Base-by-base conservation (phyloP, 2,888 invertebrate genomes). In the Diaprepes abbreviatus region DNA sequence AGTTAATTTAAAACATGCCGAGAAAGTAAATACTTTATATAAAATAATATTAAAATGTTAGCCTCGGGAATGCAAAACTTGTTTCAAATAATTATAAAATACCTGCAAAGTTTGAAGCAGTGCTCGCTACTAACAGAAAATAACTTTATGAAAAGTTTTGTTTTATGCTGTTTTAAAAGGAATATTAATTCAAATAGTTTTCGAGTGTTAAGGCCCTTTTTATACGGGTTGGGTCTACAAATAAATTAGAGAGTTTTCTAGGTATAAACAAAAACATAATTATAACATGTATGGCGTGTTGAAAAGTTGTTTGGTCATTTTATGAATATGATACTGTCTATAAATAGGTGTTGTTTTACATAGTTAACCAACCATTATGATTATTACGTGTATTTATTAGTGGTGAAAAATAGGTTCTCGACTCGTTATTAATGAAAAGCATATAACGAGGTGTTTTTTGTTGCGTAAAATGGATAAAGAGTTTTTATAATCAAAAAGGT, bases 11-110 rank as follows among this genome's bases (percentile, higher is more conserved):
- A 36, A 58, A 12, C 21, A 55, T 60, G 65, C 65, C 33, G 36
- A 66, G 33, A 70, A 69, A 57, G 48, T 48, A 70, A 68, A 58
- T 65, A 54, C 54, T 72, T 65, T 68, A 63, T 54, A 38, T 57
- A 52, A 72, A 52, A 48, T 16, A 36, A 57, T 55, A 66, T 58
- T 66, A 58, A 66, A 59, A 58, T 66, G 57, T 36, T 57, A 38
- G 24, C 19, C 63, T 45, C 68, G 72, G 66, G 60, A 71, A 74
- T 69, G 70, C 66, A 66, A 68, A 55, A 45, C 36, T 67, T 33
- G 63, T 40, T 63, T 66, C 54, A 58, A 59, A 72, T 66, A 54
- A 21, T 58, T 38, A 72, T 62, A 59, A 71, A 70, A 71, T 71
- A 73, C 67, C 70, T 63, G 28, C 52, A 52, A 50, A 64, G 60